Evolutionary conservation across 1,140 invertebrate genomes (phyloP).

Genomic region (Uloborus diversus): DNA sequence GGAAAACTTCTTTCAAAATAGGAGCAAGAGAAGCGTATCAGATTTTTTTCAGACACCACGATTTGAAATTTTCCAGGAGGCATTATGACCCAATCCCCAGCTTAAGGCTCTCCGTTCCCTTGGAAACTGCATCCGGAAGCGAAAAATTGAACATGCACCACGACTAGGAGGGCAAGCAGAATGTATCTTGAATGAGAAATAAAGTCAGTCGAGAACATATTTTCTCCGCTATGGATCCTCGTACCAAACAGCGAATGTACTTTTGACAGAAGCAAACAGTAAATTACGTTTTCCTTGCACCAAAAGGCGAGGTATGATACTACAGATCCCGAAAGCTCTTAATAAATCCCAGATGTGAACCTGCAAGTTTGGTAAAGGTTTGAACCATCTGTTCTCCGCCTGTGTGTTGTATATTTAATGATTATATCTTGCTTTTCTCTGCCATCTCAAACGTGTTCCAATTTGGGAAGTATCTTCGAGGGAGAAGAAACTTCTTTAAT

Average conservation of each 20-base stretch:
- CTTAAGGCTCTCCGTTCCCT: constrained; percentile 17
- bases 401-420: constrained; percentile 44
- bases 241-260: constrained; percentile 16
- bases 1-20: background rate
- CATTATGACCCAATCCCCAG: constrained; percentile 21
- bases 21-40: background rate
- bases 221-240: constrained; percentile 14
- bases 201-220: constrained; percentile 34
- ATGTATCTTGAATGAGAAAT: constrained; percentile 41
- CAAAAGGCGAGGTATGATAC: background rate
- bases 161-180: background rate
- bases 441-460: constrained; percentile 10
- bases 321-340: background rate
- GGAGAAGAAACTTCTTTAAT: background rate
- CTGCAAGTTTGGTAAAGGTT: constrained; percentile 7
- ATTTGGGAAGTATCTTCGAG: constrained; percentile 19
- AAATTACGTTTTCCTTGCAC: constrained; percentile 36
- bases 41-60: background rate
- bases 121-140: constrained; percentile 32
- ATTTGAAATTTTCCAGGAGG: constrained; percentile 14
- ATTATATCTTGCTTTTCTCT: constrained; percentile 16
- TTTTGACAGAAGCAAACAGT: constrained; percentile 43
- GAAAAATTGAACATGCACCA: constrained; percentile 34
- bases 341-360: constrained; percentile 46
- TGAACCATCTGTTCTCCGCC: constrained; percentile 26